A percentile compares a stretch with the other conserved stretches of the same genome.
These are phyloP conservation scores for Scelioninae gen. 2 DNA, from an alignment of 2,888 invertebrate species.

Conservation along the genomic window DNA sequence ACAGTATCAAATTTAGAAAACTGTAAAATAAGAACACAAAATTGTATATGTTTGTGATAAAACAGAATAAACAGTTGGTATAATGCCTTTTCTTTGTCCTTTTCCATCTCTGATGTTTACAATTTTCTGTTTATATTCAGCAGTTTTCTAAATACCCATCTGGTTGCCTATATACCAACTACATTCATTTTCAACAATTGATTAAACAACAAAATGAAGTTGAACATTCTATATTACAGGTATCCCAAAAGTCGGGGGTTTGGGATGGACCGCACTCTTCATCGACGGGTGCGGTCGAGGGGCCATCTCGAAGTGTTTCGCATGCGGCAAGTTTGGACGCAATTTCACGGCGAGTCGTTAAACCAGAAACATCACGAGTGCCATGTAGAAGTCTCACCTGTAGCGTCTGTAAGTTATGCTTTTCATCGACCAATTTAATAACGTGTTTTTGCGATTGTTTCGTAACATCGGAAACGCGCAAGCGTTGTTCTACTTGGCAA, in stretches of 20 bases:
- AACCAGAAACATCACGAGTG: conserved; percentile 70
- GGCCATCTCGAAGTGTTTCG: conserved; percentile 74
- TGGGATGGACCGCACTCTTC: conserved; percentile 72
- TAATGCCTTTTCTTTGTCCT: no score
- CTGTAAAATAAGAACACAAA: no score
- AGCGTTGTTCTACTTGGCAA: conserved; percentile 23
- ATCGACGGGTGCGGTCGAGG: conserved; percentile 69
- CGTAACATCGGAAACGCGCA: conserved; percentile 40
- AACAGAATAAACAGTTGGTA: no score
- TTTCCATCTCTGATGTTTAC: no score
- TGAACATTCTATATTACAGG: conserved; percentile 61
- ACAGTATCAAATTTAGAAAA: no score
- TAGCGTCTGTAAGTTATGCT: conserved; percentile 79
- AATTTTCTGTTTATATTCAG: no score
- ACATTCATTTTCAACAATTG: no score
- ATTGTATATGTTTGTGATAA: no score
- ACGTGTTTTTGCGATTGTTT: no score
- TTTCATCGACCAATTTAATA: no score
- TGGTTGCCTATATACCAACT: no score
- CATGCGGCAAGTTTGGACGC: conserved; percentile 80
- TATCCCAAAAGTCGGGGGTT: conserved; percentile 74
- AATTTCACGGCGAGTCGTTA: conserved; percentile 76
- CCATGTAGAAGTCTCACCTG: conserved; percentile 77
- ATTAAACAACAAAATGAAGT: neutral
- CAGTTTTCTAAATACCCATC: no score